Conservation (phyloP, 2,113 vertebrate genomes). For the Lagopus leucura region DNA sequence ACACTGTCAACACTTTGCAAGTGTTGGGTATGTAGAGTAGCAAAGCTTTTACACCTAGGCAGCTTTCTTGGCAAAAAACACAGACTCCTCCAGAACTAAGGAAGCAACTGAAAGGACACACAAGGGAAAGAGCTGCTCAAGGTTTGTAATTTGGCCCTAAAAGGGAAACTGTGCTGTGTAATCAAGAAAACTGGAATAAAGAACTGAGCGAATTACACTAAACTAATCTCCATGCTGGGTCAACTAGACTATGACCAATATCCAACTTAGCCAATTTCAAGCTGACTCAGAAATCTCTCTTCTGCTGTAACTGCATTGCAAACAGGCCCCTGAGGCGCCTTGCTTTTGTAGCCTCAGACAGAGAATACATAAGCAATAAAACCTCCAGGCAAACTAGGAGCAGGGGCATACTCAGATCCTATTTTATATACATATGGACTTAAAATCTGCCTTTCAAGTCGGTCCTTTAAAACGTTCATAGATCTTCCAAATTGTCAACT, state of each 20-base stretch:
- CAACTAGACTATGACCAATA: conserved; percentile 31
- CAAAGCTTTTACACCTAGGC: conserved; percentile 49
- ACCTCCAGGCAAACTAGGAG: not conserved
- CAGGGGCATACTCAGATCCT: not conserved
- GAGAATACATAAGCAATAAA: not conserved
- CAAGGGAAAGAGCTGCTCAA: not conserved
- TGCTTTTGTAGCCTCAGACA: not conserved
- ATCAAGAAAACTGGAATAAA: not conserved
- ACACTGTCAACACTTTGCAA: conserved; percentile 35
- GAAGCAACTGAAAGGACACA: not conserved
- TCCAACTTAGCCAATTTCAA: not conserved
- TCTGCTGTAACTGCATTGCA: not conserved
- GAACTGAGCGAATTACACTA: not conserved
- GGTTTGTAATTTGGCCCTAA: not conserved
- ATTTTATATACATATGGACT: not conserved
- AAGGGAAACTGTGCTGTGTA: not conserved
- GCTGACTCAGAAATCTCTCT: not conserved
- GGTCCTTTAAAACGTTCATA: not conserved
- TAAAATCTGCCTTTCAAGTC: not conserved
- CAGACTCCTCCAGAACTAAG: not conserved
- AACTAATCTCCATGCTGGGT: conserved; percentile 7
- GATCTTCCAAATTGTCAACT: not conserved
- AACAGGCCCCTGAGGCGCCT: not conserved
- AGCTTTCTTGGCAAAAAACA: not conserved
- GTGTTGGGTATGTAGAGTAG: not conserved